Percentiles rank a stretch among this genome's conserved stretches.
Conservation (phyloP, 2,113 vertebrate genomes). For the Bucco capensis region DNA sequence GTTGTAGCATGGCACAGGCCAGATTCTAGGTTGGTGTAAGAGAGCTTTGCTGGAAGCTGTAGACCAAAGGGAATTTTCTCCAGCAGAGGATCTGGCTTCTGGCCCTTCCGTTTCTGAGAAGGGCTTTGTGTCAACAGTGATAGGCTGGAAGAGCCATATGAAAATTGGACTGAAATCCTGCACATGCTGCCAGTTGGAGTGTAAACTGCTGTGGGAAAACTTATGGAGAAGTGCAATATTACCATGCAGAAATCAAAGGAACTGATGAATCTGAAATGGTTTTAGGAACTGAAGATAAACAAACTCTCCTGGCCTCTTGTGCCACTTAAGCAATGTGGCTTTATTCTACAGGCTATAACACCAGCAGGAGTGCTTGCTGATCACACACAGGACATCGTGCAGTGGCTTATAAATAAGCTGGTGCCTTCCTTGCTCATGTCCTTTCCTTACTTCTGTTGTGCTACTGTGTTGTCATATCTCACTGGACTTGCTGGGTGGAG, state of each 20-base stretch:
- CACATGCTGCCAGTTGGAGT: background rate
- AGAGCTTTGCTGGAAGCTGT: background rate
- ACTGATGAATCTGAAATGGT: background rate
- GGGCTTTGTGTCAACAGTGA: background rate
- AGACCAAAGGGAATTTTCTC: background rate
- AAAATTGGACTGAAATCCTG: slow-evolving; percentile 17
- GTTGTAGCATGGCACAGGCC: background rate
- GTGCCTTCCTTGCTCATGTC: background rate
- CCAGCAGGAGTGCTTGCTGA: background rate
- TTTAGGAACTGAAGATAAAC: background rate
- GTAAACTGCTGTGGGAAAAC: slow-evolving; percentile 30
- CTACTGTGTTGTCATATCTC: background rate
- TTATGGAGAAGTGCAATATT: background rate
- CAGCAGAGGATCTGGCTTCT: background rate
- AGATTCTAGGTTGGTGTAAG: background rate
- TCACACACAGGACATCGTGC: background rate
- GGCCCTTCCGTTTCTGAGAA: slow-evolving; percentile 1
- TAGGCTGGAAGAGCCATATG: background rate
- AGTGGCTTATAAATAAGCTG: background rate
- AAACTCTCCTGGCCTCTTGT: background rate
- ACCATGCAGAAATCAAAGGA: slow-evolving; percentile 1
- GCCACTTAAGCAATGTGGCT: background rate
- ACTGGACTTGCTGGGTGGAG: background rate
- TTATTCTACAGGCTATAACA: background rate
- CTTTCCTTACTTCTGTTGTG: background rate